Percentiles rank a stretch among this genome's conserved stretches.
These are phyloP conservation scores for Etia nguti DNA, from an alignment of 2,113 vertebrate species.

Conservation along the genomic window DNA sequence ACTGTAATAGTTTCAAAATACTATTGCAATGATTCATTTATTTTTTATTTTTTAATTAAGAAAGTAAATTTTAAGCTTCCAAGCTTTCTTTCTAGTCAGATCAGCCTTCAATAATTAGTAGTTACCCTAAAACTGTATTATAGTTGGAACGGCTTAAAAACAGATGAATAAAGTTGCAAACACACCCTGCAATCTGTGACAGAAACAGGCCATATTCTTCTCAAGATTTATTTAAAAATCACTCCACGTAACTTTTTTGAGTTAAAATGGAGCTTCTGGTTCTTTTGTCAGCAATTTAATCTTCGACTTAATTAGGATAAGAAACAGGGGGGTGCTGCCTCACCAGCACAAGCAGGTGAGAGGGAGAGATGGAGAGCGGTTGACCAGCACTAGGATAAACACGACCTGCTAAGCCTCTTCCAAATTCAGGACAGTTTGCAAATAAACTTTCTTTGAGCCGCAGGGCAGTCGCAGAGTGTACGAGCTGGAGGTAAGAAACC, in stretches of 20 bases:
- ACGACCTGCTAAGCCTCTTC: neutral
- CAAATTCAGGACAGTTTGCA: neutral
- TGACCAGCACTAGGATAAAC: neutral
- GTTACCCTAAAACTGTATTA: neutral
- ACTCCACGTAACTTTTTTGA: neutral
- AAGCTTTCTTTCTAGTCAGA: neutral
- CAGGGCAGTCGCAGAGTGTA: constrained; percentile 91
- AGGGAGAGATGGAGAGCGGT: neutral
- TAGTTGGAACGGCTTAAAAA: neutral
- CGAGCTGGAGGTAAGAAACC: constrained; percentile 88
- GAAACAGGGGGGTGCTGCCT: neutral
- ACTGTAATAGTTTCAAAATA: neutral
- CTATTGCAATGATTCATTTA: neutral
- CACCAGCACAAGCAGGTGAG: neutral
- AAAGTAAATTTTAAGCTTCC: neutral
- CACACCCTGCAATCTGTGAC: neutral
- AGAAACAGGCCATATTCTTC: neutral
- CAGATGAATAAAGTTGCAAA: neutral
- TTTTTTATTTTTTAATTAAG: neutral
- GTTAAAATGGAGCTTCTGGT: neutral
- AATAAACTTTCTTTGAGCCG: neutral
- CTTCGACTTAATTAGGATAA: neutral
- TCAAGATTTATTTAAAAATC: neutral
- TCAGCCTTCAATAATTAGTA: neutral
- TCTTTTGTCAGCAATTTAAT: neutral